A percentile compares a stretch with the other conserved stretches of the same genome.
These are phyloP conservation scores for Thalassophryne amazonica DNA, from an alignment of 2,797 vertebrate species.

Conservation along the genomic window DNA sequence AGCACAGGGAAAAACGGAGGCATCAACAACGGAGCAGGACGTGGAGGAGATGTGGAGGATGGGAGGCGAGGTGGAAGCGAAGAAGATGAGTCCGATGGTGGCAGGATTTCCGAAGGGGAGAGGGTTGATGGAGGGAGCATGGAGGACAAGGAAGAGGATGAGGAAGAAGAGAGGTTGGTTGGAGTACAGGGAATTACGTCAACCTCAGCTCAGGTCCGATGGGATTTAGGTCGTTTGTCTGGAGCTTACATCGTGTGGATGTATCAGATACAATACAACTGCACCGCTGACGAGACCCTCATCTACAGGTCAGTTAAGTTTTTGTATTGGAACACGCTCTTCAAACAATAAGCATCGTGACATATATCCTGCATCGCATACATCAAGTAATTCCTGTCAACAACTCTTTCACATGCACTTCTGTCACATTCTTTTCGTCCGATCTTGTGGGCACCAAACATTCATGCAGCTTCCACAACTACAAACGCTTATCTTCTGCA, in stretches of 20 bases:
- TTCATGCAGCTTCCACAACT: background rate
- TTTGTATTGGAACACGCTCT: background rate
- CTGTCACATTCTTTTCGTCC: background rate
- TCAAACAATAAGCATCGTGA: background rate
- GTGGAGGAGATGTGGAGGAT: conserved; percentile 47
- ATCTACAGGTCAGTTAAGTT: conserved; percentile 86
- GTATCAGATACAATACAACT: conserved; percentile 96
- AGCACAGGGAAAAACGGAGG: conserved; percentile 78
- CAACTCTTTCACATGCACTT: background rate
- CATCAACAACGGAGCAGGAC: conserved; percentile 55
- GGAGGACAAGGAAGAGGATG: conserved; percentile 54
- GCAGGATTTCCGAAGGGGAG: conserved; percentile 27
- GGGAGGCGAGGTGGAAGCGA: conserved; percentile 43
- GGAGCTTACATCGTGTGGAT: conserved; percentile 85
- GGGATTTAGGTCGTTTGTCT: conserved; percentile 79
- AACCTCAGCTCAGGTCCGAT: conserved; percentile 86
- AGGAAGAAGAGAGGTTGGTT: conserved; percentile 73
- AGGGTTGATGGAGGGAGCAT: conserved; percentile 47
- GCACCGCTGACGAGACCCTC: conserved; percentile 87
- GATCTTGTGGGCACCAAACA: background rate
- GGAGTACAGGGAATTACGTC: conserved; percentile 86
- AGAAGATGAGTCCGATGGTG: conserved; percentile 4
- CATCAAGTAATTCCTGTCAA: too few species aligned
- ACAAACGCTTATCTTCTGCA: background rate
- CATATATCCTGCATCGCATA: background rate